phyloP scores from a whole-genome alignment of 2,113 vertebrate genomes.

The Rattus rattus region DNA sequence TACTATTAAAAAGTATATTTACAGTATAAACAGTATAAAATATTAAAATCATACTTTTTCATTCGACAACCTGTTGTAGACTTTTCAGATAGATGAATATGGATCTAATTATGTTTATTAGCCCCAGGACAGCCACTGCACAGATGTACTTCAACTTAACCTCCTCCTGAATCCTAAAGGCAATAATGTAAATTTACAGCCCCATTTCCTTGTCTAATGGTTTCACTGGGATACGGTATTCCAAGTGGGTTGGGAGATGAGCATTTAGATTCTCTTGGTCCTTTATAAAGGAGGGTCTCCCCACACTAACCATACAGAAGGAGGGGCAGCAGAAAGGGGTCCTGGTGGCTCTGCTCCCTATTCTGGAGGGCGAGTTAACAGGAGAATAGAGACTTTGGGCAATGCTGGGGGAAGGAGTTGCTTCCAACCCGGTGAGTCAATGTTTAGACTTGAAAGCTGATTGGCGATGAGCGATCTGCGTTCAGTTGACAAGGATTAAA shows the following conservation, averaged over 20 bases:
- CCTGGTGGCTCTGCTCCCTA: neutral
- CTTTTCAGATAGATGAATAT: constrained; percentile 9
- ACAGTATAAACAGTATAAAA: too few relatives aligned
- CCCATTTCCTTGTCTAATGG: constrained; percentile 1
- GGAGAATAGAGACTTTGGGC: neutral
- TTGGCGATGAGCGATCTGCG: neutral
- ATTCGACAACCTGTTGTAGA: neutral
- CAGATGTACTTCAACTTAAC: neutral
- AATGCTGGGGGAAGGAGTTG: neutral
- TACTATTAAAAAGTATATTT: too few relatives aligned
- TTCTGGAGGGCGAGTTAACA: neutral
- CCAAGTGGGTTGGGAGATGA: neutral
- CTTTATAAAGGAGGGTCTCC: neutral
- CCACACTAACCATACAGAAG: neutral
- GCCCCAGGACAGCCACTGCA: neutral
- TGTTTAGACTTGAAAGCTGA: neutral
- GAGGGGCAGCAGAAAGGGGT: neutral
- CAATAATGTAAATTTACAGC: neutral
- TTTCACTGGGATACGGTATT: constrained; percentile 22
- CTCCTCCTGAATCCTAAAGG: neutral
- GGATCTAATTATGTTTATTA: constrained; percentile 27
- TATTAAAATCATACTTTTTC: neutral
- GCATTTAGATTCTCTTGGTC: constrained; percentile 15
- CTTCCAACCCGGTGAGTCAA: neutral
- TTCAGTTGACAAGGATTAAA: neutral